Evolutionary conservation across 1,140 invertebrate genomes (phyloP).

Genomic region (Magallana gigas): DNA sequence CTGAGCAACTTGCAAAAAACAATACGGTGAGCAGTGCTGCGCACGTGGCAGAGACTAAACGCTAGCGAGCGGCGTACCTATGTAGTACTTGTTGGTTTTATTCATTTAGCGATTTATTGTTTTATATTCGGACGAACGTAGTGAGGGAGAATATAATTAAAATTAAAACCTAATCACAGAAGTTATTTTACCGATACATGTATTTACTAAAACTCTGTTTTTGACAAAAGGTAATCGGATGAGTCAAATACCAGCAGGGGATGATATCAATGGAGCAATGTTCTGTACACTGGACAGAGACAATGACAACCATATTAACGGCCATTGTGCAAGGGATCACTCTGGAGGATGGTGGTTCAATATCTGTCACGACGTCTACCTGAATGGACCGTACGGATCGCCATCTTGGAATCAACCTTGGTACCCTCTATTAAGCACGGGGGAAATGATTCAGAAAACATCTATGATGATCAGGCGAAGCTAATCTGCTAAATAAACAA

Average conservation of each 20-base stretch:
- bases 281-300: neutral
- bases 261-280: neutral
- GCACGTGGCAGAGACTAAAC: too few species aligned
- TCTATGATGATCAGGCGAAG: neutral
- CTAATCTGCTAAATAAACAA: neutral
- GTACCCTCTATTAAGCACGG: neutral
- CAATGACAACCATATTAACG: neutral
- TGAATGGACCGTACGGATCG: neutral
- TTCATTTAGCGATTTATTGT: too few species aligned
- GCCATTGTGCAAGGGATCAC: neutral
- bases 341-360: constrained; percentile 20
- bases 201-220: too few species aligned
- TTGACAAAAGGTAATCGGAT: neutral
- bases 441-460: neutral
- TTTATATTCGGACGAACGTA: too few species aligned
- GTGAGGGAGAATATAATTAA: too few species aligned
- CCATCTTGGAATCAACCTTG: neutral
- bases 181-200: too few species aligned
- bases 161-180: too few species aligned
- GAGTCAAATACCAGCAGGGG: neutral
- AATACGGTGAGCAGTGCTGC: too few species aligned
- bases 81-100: too few species aligned
- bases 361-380: neutral
- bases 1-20: too few species aligned
- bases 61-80: too few species aligned